Conservation (phyloP, 1,140 invertebrate genomes). For the Drosophila simulans region DNA sequence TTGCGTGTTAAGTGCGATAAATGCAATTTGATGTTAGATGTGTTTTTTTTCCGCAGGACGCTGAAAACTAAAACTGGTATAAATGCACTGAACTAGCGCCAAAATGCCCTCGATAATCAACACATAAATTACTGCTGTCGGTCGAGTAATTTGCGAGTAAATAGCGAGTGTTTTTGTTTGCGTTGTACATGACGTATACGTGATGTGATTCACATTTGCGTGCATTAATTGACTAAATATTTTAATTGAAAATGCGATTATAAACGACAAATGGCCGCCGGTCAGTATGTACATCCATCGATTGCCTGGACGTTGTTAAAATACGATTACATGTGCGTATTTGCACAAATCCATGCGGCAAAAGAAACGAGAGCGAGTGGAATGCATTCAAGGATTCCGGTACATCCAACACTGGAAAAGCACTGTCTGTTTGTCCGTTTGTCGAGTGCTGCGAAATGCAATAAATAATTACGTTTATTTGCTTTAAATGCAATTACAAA, state of each 20-base stretch:
- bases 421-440: conserved; percentile 1
- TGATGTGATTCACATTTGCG: conserved; percentile 50
- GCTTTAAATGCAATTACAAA: conserved; percentile 76
- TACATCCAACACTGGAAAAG: neutral
- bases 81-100: conserved; percentile 29
- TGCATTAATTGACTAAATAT: conserved; percentile 77
- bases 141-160: conserved; percentile 55
- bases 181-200: conserved; percentile 60
- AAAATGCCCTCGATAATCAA: conserved; percentile 66
- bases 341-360: conserved; percentile 34
- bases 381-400: conserved; percentile 37
- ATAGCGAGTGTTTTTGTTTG: conserved; percentile 28
- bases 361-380: conserved; percentile 13
- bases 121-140: conserved; percentile 66
- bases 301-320: conserved; percentile 41
- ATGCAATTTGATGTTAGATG: conserved; percentile 68
- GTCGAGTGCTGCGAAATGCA: conserved; percentile 62
- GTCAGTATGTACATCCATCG: neutral
- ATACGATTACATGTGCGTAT: conserved; percentile 63
- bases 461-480: conserved; percentile 82
- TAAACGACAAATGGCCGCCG: conserved; percentile 51
- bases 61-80: conserved; percentile 16
- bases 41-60: conserved; percentile 18
- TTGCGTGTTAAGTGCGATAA: conserved; percentile 77
- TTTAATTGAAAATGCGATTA: conserved; percentile 79